Percentiles rank a stretch among this genome's conserved stretches.
Conservation (phyloP, 2,888 invertebrate species). For the Agrilus biguttatus region DNA sequence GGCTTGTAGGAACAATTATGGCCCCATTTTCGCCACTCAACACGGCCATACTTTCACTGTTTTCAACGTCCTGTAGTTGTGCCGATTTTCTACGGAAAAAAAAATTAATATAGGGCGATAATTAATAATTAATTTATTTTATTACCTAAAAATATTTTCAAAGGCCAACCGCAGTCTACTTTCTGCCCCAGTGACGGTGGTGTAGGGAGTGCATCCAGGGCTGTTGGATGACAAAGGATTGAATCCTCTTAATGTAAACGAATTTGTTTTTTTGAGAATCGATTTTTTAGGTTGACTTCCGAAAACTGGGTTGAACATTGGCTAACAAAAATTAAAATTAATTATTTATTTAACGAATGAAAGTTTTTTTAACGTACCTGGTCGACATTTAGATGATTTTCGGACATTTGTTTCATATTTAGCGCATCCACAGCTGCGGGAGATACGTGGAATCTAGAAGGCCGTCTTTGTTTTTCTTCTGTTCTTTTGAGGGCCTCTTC, state of each 20-base stretch:
- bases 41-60: conserved; percentile 33
- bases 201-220: conserved; percentile 49
- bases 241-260: conserved; percentile 53
- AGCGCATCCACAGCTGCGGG: conserved; percentile 69
- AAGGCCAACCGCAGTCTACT: conserved; percentile 77
- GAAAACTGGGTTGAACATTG: conserved; percentile 32
- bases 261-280: conserved; percentile 86
- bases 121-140: not conserved
- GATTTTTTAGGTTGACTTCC: conserved; percentile 55
- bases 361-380: conserved; percentile 6
- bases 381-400: conserved; percentile 21
- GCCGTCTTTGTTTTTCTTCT: conserved; percentile 47
- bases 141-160: conserved; percentile 69
- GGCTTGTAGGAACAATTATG: conserved; percentile 41
- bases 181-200: conserved; percentile 80
- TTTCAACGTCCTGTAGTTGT: conserved; percentile 66
- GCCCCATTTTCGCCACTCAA: conserved; percentile 9
- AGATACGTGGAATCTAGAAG: conserved; percentile 54
- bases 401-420: conserved; percentile 21
- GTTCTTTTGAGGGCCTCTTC: conserved; percentile 40
- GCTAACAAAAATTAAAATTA: conserved; percentile 18
- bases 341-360: not conserved
- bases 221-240: conserved; percentile 42
- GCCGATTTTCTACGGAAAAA: conserved; percentile 46
- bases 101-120: too few species aligned